Base-by-base conservation (phyloP, 2,113 vertebrate species). In the Chrysemys picta region DNA sequence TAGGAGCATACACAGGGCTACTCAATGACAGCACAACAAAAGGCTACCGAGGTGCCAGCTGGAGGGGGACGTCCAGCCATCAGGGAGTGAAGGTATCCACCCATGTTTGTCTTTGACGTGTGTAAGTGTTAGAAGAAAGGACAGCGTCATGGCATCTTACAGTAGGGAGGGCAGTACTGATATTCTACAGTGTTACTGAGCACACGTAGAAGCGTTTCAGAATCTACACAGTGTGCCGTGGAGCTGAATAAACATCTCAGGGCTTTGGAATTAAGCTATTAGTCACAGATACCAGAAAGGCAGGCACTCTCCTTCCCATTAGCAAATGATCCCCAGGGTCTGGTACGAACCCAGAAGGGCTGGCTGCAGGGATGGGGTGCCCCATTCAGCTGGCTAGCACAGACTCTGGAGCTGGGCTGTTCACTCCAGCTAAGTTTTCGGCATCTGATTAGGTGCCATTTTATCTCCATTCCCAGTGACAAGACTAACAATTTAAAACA, bases 181-280 rank as follows among this genome's bases (percentile, higher is more conserved):
- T 0, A 38, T 56, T 88, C 13, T 75, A 38, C 82, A 88, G 89
- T 81, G 89, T 82, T 22, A 56, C 22, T 25, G 85, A 47, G 65
- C 93, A 90, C 54, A 81, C 0, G 62, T 89, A 27, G 56, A 45
- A 96, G n/a, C 62, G 86, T 42, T 38, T 76, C 76, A 85, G 4
- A 2, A 87, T 52, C 84, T 59, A 27, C 72, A 88, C 57, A 50
- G 80, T 29, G 53, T 72, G 95, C 83, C 80, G 83, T 69, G 78
- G 93, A 47, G 88, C 81, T 24, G 1, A 91, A 91, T 54, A 11
- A 22, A 4, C 24, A 65, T 45, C 88, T 93, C 96, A 91, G 85
- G 92, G 95, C 96, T 96, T 95, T 92, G 93, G 94, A 54, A 83
- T 79, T 35, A 57, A 93, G 89, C 84, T 57, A 29, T 47, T 31